Conservation (phyloP, 2,888 invertebrate genomes). For the Lacanobia wlatinum region DNA sequence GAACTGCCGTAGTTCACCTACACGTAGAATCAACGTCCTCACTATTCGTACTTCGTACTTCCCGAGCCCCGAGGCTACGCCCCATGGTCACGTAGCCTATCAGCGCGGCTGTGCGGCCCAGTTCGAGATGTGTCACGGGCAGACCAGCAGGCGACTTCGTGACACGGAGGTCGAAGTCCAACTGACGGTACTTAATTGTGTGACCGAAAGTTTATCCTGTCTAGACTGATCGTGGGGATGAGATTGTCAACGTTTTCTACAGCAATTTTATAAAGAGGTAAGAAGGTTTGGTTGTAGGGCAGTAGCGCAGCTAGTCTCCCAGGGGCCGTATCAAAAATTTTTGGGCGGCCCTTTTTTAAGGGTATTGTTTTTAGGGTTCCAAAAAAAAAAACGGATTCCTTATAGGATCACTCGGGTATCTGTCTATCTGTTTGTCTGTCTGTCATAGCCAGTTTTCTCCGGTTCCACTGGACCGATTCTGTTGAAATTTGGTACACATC, state of each 20-base stretch:
- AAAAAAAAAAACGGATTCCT: too few relatives aligned
- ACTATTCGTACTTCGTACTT: slow-evolving; percentile 28
- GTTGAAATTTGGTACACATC: too few relatives aligned
- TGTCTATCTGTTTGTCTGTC: too few relatives aligned
- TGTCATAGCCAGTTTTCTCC: too few relatives aligned
- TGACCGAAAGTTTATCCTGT: slow-evolving; percentile 58
- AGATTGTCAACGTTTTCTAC: slow-evolving; percentile 41
- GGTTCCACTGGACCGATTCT: too few relatives aligned
- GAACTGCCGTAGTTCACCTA: background rate
- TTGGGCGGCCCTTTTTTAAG: too few relatives aligned
- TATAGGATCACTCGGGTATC: too few relatives aligned
- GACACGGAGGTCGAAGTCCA: slow-evolving; percentile 53
- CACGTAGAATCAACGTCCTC: slow-evolving; percentile 6
- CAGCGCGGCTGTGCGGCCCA: slow-evolving; percentile 29
- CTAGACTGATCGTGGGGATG: slow-evolving; percentile 64
- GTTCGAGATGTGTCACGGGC: slow-evolving; percentile 30
- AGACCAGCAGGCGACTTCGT: slow-evolving; percentile 58
- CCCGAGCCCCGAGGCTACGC: slow-evolving; percentile 35
- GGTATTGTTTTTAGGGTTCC: too few relatives aligned
- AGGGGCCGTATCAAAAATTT: too few relatives aligned
- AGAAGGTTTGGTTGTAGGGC: too few relatives aligned
- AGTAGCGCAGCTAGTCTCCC: too few relatives aligned
- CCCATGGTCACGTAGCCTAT: slow-evolving; percentile 53
- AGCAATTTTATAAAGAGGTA: too few relatives aligned
- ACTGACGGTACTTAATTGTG: slow-evolving; percentile 36